Base-by-base conservation (phyloP, 2,797 vertebrate genomes). In the Coendou prehensilis region DNA sequence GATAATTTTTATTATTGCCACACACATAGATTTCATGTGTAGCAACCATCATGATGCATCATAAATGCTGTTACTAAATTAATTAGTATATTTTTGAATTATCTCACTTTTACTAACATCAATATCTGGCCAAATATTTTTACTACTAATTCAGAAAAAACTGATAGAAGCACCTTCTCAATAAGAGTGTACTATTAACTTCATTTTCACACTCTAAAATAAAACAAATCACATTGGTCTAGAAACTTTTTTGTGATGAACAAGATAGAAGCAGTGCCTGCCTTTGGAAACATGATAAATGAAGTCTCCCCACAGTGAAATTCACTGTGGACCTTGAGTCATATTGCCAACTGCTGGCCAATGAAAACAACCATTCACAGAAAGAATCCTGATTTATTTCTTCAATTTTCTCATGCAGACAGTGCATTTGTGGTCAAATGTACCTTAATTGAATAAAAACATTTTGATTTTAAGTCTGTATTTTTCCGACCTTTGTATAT, bases 271-370 rank as follows among this genome's bases (percentile, higher is more conserved):
- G 84, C 1, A 56, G 93, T 95, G 94, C 91, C 96, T 96, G 87
- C 86, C 87, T 95, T 97, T 97, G 97, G 91, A 87, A 85, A 92
- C 94, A 91, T 97, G 95, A 98, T 97, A 97, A 98, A 97, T 97
- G 92, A 89, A 95, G 90, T 95, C 93, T 64, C 23, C 63, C 92
- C 22, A 45, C 18, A 95, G 71, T 94, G 89, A 98, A 97, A 97
- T 97, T 97, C 71, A 96, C 15, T 64, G 52, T 82, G 67, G 54
- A 18, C 90, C 41, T 63, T 64, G 47, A 94, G 30, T 91, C 97
- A 80, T 52, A 83, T 87, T 93, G 30, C 64, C 79, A 90, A 86
- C 20, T 2, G 5, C 93, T 96, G 78, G 78, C 63, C 61, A 97
- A 41, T 82, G 94, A 93, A 97, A 97, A 93, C 23, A 92, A 59